Base-by-base conservation (phyloP, 30 jellyfish, hydroid and myxozoan genomes). In the Mastigias papua region DNA sequence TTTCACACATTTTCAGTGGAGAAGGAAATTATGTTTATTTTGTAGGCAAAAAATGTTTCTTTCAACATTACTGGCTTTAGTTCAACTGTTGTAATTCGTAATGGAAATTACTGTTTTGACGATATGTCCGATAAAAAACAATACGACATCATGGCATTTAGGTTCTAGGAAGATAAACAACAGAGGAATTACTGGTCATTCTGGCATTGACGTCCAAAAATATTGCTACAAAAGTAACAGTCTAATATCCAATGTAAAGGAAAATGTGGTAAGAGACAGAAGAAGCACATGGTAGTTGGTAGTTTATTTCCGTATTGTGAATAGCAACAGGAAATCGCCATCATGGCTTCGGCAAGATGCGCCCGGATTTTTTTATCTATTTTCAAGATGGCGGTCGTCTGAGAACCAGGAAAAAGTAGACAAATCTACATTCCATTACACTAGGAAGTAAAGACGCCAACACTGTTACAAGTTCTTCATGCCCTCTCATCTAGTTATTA, bases 261-360 rank as follows among this genome's bases (percentile, higher is more conserved):
- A 19, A 7, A 25, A 54, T 0, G 23, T 63, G 74, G 46, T 63
- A 42, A 20, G 74, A 63, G 26, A 11, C 74, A 63, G 35, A 19
- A 13, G 74, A 63, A 63, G 83, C 83, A 49, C 83, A 72, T 72
- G 83, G 83, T 42, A n/a, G 34, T 11, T 72, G 83, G 83, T 42
- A n/a, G 34, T 11, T 19, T 72, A 72, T 72, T 72, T 37, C 83
- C 83, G 83, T 72, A 46, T 72, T 72, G 34, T 72, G 34, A 21
- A 21, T 28, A 32, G 34, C 34, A 70, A 70, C 82, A 70, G 63
- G 66, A 34, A 70, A 35, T 63, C 74, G 74, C 37, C 66, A 4
- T 34, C 63, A 60, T 34, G 82, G 82, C 63, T 70, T 70, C 60
- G 82, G 34, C 82, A 70, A 70, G 34, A 48, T 34, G 63, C 66